Evolutionary conservation across 2,797 vertebrate genomes (phyloP), one percentile per base, ranked within the genome.

Genomic region (Xyrichtys novacula): DNA sequence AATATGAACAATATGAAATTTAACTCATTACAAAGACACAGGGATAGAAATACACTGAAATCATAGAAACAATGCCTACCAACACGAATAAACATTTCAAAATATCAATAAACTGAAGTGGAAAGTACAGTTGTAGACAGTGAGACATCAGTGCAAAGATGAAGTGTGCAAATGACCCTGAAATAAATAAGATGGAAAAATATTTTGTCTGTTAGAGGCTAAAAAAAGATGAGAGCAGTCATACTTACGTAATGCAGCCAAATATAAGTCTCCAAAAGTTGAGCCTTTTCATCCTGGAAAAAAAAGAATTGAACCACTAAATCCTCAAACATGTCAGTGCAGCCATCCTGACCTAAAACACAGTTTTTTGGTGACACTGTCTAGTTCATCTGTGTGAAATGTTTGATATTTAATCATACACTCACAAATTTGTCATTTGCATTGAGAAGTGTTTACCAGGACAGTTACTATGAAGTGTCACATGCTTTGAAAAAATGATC

Each of bases 211-310:
- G 19, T 10, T 5, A 44, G 11, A 23, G 5, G 43, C 32, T 42
- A 8, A 19, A 42, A n/a, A 19, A 6, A 19, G 2, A 19, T 8
- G 1, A 42, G n/a, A 42, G 7, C 5, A 42, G 11, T 23, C 2
- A 6, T 39, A 83, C 83, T 92, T 80, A 94, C 93, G 84, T 84
- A 58, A 36, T 68, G 5, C 7, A 89, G 54, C 93, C 92, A 95
- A 46, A 94, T 69, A 67, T 92, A 94, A 19, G 93, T 91, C 1
- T 42, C 72, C 57, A 94, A 61, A 38, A 94, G 78, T 65, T 95
- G 93, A 71, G 87, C 50, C 50, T 94, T 95, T 85, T 93, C 92
- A 85, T 95, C 73, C 93, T 95, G 58, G 2, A 84, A 65, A 20
- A 84, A 15, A 76, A 68, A 5, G 63, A 34, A n/a, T n/a, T n/a